Evolutionary conservation across 35 echinoderm and acorn worm species (phyloP).

Genomic region (Acanthaster planci): DNA sequence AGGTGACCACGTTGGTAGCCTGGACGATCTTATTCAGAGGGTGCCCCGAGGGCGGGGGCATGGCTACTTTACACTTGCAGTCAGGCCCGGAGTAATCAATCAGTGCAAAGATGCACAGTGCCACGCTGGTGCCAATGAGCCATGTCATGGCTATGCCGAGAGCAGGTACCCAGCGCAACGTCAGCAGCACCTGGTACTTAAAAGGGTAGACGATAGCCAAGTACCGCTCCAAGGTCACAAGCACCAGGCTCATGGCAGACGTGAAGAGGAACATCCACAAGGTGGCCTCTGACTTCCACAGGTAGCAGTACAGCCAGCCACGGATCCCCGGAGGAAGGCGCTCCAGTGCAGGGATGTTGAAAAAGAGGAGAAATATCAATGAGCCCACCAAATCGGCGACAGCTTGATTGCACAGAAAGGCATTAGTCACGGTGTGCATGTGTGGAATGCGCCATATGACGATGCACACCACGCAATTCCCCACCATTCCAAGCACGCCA

Average conservation of each 20-base stretch:
- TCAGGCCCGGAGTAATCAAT: neutral
- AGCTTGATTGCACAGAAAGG: neutral
- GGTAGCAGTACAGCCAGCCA: slow-evolving; percentile 11
- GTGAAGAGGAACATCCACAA: slow-evolving; percentile 14
- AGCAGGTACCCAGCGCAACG: neutral
- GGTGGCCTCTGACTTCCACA: neutral
- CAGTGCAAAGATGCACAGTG: neutral
- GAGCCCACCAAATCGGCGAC: slow-evolving; percentile 4
- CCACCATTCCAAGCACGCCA: neutral
- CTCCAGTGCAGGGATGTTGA: neutral
- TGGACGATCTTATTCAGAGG: neutral
- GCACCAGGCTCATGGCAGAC: neutral
- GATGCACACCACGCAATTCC: neutral
- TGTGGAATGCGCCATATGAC: neutral
- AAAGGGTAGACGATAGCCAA: slow-evolving; percentile 1
- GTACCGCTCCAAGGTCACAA: slow-evolving; percentile 13
- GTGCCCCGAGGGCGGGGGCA: neutral
- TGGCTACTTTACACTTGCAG: neutral
- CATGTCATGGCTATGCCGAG: neutral
- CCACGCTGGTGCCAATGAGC: neutral
- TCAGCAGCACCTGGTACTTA: neutral
- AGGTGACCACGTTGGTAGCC: neutral
- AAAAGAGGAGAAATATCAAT: neutral
- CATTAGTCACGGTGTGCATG: slow-evolving; percentile 10
- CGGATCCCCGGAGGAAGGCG: neutral